These are phyloP conservation scores for Pseudomyrmex dendroicus DNA, from an alignment of 1,140 invertebrate genomes.

Conservation along the genomic window DNA sequence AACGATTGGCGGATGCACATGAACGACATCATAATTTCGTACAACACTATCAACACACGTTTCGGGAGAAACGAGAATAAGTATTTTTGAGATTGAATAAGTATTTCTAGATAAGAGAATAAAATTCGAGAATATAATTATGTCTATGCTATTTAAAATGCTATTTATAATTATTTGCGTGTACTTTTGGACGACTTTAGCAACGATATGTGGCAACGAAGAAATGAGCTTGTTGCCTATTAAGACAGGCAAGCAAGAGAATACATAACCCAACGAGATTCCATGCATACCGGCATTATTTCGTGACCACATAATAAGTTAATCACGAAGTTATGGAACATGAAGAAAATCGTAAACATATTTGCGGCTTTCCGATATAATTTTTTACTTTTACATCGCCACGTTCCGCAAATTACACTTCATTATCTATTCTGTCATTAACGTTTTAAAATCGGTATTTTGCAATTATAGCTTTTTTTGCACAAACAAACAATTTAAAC, in stretches of 20 bases:
- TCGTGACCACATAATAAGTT: slow-evolving; percentile 56
- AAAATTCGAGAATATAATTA: not conserved
- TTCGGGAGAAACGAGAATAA: not conserved
- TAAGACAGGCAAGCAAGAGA: slow-evolving; percentile 39
- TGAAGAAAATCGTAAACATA: slow-evolving; percentile 6
- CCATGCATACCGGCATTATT: slow-evolving; percentile 60
- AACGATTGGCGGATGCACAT: slow-evolving; percentile 80
- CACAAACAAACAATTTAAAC: not conserved
- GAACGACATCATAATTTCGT: slow-evolving; percentile 46
- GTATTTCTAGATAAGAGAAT: not conserved
- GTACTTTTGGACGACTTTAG: too few relatives aligned
- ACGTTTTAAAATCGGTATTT: not conserved
- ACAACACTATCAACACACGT: not conserved
- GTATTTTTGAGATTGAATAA: too few relatives aligned
- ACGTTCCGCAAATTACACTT: not conserved
- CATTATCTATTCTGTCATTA: not conserved
- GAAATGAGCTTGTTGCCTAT: slow-evolving; percentile 32
- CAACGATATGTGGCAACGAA: not conserved
- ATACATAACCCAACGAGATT: slow-evolving; percentile 59
- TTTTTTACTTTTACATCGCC: not conserved
- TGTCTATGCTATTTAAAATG: not conserved
- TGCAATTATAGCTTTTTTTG: not conserved
- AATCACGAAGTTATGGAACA: slow-evolving; percentile 55
- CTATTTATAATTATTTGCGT: too few relatives aligned
- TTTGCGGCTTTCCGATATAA: slow-evolving; percentile 6